A percentile compares a stretch with the other conserved stretches of the same genome.
phyloP scores from a whole-genome alignment of 30 jellyfish, hydroid and myxozoan species.

The Rhopilema esculentum region DNA sequence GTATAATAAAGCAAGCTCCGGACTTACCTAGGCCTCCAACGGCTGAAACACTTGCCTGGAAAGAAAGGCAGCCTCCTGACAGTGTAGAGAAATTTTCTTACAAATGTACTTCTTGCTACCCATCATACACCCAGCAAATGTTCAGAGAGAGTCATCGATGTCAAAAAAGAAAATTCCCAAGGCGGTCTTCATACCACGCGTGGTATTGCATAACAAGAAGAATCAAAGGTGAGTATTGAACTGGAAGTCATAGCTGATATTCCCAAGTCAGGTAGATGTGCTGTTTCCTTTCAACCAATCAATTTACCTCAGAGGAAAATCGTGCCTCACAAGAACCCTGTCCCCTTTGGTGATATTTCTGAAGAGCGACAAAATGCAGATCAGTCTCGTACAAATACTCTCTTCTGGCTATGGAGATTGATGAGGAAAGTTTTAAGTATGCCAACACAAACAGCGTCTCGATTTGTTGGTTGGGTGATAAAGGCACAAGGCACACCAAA shows the following conservation, averaged over 20 bases:
- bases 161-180: conserved; percentile 21
- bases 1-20: conserved; percentile 21
- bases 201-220: conserved; percentile 42
- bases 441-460: conserved; percentile 7
- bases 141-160: conserved; percentile 22
- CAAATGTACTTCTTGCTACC: conserved; percentile 27
- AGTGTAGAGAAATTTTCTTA: conserved; percentile 11
- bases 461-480: conserved; percentile 32
- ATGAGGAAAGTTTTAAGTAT: neutral
- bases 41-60: conserved; percentile 28
- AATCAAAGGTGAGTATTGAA: neutral
- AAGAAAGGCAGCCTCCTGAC: conserved; percentile 33
- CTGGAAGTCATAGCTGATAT: neutral
- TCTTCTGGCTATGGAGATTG: conserved; percentile 17
- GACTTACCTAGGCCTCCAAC: conserved; percentile 62
- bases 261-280: conserved; percentile 21
- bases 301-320: conserved; percentile 29
- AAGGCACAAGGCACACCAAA: conserved; percentile 11
- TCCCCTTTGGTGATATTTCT: conserved; percentile 6
- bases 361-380: neutral
- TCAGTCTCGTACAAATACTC: neutral
- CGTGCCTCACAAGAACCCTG: conserved; percentile 35
- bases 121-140: conserved; percentile 30
- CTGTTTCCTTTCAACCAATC: conserved; percentile 8
- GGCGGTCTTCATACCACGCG: conserved; percentile 31